Evolutionary conservation across 1,140 invertebrate genomes (phyloP).

Genomic region (Dreissena polymorpha): DNA sequence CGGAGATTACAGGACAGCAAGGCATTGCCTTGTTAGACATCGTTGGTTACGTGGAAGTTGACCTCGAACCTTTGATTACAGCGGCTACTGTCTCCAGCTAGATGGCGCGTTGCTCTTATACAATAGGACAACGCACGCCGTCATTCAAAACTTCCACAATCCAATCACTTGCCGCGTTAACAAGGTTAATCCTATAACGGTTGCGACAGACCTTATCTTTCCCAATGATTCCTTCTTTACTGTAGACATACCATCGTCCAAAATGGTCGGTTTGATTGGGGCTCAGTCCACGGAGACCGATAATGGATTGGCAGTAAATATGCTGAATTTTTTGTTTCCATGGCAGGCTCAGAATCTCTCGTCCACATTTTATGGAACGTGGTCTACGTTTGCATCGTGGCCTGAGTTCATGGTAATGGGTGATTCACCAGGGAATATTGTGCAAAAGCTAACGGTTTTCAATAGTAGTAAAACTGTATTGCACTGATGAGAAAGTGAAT

Average conservation of each 20-base stretch:
- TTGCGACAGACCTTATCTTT: slow-evolving; percentile 26
- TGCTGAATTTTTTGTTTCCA: slow-evolving; percentile 48
- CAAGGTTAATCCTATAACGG: not conserved
- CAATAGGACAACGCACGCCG: not conserved
- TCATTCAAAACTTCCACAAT: slow-evolving; percentile 33
- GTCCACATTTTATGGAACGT: slow-evolving; percentile 55
- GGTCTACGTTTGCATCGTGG: slow-evolving; percentile 41
- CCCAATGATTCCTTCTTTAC: slow-evolving; percentile 36
- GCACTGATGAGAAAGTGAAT: too few species aligned
- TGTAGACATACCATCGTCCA: slow-evolving; percentile 24
- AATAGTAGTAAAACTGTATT: not conserved
- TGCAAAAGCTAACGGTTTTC: slow-evolving; percentile 36
- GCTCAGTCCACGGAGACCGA: not conserved
- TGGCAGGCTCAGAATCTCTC: not conserved
- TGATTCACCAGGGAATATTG: slow-evolving; percentile 46
- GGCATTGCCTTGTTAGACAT: slow-evolving; percentile 42
- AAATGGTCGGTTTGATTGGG: slow-evolving; percentile 36
- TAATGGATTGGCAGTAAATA: slow-evolving; percentile 48
- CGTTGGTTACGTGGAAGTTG: slow-evolving; percentile 25
- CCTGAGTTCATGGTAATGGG: slow-evolving; percentile 60
- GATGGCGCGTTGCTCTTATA: not conserved
- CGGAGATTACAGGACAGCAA: slow-evolving; percentile 56
- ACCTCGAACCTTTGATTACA: not conserved
- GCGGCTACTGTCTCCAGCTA: slow-evolving; percentile 20
- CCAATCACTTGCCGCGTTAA: slow-evolving; percentile 35